Base-by-base conservation (phyloP, 1,140 invertebrate genomes). In the Scaptodrosophila lebanonensis region DNA sequence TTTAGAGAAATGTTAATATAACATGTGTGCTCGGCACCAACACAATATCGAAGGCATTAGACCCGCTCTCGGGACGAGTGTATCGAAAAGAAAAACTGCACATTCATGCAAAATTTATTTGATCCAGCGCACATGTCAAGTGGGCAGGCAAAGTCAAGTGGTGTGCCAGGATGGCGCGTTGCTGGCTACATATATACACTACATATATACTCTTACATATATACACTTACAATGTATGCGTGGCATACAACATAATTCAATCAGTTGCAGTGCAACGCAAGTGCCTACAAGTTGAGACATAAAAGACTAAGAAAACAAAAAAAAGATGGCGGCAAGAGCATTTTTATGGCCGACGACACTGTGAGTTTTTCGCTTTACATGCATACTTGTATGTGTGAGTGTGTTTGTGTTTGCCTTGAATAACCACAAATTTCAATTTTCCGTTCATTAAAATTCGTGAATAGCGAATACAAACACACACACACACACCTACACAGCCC, bases 391-490 rank as follows among this genome's bases (percentile, higher is more conserved):
- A 8, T 33, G 8, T 63, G 59, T 47, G 36, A 17, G 17, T 25
- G 11, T 47, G 36, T 20, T 30, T 42, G 22, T 20, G 36, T 30
- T 40, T 53, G 15, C 7, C 33, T 40, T 64, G 64, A 65, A 68
- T 53, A 65, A 50, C 70, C 70, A 33, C 60, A 66, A 68, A 61
- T 75, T 75, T 75, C 70, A 75, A 75, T 75, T 75, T 75, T 69
- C 56, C 65, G 54, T 75, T 75, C 60, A 75, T 75, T 75, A 69
- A 75, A 75, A 75, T 75, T 66, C 56, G 70, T 75, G 70, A 75
- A 75, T 57, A 54, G 70, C 70, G 43, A 68, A 47, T 42, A 50
- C 35, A 35, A 22, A 66, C 54, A 22, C 22, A 33, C 3, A 13
- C 18, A 29, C 12, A 39, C 38, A 32, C n/a, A 43, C 16, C 33